Percentiles rank a stretch among this genome's conserved stretches.
Conservation (phyloP, 2,113 vertebrate genomes). For the Tyto alba region DNA sequence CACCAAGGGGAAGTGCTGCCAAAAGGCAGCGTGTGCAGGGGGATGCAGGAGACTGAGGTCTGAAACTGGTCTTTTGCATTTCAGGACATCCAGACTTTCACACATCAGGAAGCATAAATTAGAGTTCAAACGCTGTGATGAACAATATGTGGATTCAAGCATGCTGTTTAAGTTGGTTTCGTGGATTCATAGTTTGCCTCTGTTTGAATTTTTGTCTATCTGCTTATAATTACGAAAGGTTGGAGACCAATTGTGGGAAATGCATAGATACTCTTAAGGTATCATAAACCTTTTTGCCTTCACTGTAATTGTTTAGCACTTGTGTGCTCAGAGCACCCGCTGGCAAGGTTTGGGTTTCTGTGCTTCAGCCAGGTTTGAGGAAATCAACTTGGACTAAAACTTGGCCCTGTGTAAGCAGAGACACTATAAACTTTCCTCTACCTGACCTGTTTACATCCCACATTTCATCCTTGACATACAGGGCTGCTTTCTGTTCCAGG, state of each 20-base stretch:
- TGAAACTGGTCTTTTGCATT: background rate
- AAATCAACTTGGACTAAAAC: background rate
- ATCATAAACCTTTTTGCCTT: background rate
- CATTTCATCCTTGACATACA: background rate
- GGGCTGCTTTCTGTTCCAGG: background rate
- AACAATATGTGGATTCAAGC: background rate
- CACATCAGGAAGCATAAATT: background rate
- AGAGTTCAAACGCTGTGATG: background rate
- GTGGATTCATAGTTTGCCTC: background rate
- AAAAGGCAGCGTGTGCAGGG: background rate
- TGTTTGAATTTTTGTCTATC: background rate
- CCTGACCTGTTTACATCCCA: background rate
- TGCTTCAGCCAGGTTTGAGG: background rate
- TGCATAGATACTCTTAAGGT: background rate
- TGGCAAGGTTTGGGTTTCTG: background rate
- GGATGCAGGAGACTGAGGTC: background rate
- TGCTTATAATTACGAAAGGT: background rate
- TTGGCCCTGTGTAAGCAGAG: background rate
- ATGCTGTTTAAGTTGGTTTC: background rate
- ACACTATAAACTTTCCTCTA: background rate
- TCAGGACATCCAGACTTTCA: background rate
- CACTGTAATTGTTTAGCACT: fast-evolving
- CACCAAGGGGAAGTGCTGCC: background rate
- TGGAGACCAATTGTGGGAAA: background rate
- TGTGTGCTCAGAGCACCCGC: background rate